A percentile compares a stretch with the other conserved stretches of the same genome.
These are phyloP conservation scores for Spodoptera litura DNA, from an alignment of 1,140 invertebrate genomes.

Conservation along the genomic window DNA sequence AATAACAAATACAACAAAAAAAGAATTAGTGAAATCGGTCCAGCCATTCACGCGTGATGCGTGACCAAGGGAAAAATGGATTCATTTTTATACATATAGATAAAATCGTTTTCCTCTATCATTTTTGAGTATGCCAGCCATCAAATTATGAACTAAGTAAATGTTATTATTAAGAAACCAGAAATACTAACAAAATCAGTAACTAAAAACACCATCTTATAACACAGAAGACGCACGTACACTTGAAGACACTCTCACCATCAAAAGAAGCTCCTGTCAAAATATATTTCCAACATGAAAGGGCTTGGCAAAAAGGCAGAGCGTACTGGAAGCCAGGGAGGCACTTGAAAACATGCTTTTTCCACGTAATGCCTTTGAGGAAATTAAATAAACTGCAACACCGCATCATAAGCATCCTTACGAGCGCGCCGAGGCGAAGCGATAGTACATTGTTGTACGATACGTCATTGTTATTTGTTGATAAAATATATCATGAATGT, in stretches of 20 bases:
- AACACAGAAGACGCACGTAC: background rate
- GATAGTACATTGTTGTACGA: conserved; percentile 51
- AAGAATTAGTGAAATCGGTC: too few species aligned
- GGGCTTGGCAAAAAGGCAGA: conserved; percentile 32
- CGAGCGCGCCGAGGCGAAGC: conserved; percentile 52
- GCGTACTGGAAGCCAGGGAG: conserved; percentile 15
- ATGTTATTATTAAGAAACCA: too few species aligned
- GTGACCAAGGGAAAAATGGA: too few species aligned
- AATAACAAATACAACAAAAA: too few species aligned
- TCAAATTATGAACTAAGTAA: too few species aligned
- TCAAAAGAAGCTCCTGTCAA: conserved; percentile 44
- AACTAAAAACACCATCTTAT: too few species aligned
- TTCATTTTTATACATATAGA: too few species aligned
- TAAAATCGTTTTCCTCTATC: too few species aligned
- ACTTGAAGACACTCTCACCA: conserved; percentile 7
- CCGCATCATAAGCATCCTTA: conserved; percentile 81
- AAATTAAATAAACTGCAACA: conserved; percentile 85
- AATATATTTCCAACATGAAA: conserved; percentile 45
- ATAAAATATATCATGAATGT: too few species aligned
- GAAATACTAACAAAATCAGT: too few species aligned
- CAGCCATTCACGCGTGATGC: too few species aligned
- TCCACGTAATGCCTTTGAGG: conserved; percentile 82
- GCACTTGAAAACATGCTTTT: conserved; percentile 79
- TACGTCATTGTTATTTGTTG: conserved; percentile 18
- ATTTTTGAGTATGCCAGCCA: too few species aligned